A percentile compares a stretch with the other conserved stretches of the same genome.
phyloP scores from a whole-genome alignment of 2,113 vertebrate genomes.

The Muntiacus reevesi region DNA sequence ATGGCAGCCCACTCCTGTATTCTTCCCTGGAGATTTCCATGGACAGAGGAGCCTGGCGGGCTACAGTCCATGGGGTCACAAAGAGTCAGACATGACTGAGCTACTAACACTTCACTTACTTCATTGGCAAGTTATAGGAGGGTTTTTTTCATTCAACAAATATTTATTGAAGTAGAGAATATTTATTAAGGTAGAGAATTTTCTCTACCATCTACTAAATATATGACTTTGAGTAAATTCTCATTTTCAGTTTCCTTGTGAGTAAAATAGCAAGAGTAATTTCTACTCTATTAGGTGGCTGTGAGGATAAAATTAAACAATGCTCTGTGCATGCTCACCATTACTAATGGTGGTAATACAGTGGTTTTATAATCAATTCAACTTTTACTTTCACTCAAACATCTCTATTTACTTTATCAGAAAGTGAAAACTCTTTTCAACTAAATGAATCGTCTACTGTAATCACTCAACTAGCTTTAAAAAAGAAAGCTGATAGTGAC shows the following conservation, averaged over 20 bases:
- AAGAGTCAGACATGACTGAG: not conserved
- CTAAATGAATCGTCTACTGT: not conserved
- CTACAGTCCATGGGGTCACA: not conserved
- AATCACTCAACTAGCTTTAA: not conserved
- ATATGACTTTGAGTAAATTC: not conserved
- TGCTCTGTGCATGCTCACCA: not conserved
- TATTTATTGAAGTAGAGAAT: not conserved
- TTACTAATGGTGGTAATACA: not conserved
- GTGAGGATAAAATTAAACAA: not conserved
- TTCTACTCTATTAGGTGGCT: not conserved
- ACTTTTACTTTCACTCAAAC: conserved; percentile 14
- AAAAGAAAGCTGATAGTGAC: not conserved
- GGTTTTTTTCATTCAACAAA: not conserved
- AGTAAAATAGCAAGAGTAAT: not conserved
- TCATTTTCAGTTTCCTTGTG: not conserved
- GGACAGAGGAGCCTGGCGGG: not conserved
- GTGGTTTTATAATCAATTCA: not conserved
- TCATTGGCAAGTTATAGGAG: not conserved
- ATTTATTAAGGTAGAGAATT: not conserved
- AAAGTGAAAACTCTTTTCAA: conserved; percentile 1
- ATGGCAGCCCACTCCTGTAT: not conserved
- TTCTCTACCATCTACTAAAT: not conserved
- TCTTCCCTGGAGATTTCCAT: not conserved
- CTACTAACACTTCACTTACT: not conserved
- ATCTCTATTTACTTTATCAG: not conserved